Conservation (phyloP, 2,113 vertebrate species). For the Patagioenas fasciata region DNA sequence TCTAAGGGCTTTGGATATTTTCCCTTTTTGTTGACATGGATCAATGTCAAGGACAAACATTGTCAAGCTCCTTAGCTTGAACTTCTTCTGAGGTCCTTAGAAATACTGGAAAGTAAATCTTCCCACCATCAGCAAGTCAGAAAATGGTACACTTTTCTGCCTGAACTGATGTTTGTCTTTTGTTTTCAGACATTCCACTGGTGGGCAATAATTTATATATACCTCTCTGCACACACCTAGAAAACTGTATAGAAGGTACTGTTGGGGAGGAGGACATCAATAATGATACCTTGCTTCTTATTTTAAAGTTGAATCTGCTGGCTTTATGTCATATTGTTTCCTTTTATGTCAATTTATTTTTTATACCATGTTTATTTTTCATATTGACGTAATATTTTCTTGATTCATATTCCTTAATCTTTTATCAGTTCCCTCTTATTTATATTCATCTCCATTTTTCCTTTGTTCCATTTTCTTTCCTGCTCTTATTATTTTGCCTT, state of each 20-base stretch:
- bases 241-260: not conserved
- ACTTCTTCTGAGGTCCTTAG: not conserved
- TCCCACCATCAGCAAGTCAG: not conserved
- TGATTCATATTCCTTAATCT: not conserved
- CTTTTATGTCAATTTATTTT: not conserved
- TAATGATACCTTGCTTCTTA: not conserved
- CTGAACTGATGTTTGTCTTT: not conserved
- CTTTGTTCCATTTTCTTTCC: not conserved
- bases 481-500: not conserved
- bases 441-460: not conserved
- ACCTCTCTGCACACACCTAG: not conserved
- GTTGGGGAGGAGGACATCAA: not conserved
- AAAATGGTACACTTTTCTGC: not conserved
- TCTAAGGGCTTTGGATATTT: not conserved
- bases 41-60: not conserved
- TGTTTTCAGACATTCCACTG: not conserved
- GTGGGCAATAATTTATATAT: not conserved
- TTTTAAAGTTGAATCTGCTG: not conserved
- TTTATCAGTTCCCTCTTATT: not conserved
- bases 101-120: not conserved
- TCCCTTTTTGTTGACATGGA: not conserved
- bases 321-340: not conserved
- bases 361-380: not conserved
- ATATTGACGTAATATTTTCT: not conserved
- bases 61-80: not conserved